A percentile compares a stretch with the other conserved stretches of the same genome.
phyloP scores from a whole-genome alignment of 2,113 vertebrate species.

The Thermophis baileyi region DNA sequence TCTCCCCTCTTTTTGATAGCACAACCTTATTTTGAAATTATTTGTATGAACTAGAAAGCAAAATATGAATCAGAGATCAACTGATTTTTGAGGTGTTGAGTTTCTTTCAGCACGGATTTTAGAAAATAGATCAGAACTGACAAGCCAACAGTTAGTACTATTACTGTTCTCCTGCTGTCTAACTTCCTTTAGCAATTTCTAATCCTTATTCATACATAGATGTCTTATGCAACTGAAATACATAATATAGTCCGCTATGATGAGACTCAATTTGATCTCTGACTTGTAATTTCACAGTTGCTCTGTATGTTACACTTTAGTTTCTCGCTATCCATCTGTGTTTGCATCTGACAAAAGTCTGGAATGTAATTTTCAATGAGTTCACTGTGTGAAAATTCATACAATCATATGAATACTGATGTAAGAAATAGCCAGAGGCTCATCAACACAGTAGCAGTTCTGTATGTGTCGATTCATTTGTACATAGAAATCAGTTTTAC shows the following conservation, averaged over 20 bases:
- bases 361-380: not conserved
- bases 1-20: not conserved
- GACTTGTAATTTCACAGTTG: conserved; percentile 11
- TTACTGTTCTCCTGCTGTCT: not conserved
- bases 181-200: not conserved
- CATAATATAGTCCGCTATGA: not conserved
- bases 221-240: not conserved
- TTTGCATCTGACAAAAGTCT: not conserved
- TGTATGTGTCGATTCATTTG: not conserved
- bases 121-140: not conserved
- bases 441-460: not conserved
- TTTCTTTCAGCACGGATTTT: not conserved
- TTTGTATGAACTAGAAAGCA: not conserved
- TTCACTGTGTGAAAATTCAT: not conserved
- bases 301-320: not conserved
- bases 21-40: not conserved
- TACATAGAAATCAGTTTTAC: not conserved
- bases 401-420: not conserved
- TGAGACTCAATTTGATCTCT: conserved; percentile 11
- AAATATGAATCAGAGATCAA: not conserved
- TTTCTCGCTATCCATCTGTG: not conserved
- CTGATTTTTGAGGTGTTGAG: not conserved
- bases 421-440: conserved; percentile 8
- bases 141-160: not conserved
- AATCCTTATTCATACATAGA: not conserved